A percentile compares a stretch with the other conserved stretches of the same genome.
These are phyloP conservation scores for Chirona hameri DNA, from an alignment of 2,888 invertebrate species.

Conservation along the genomic window DNA sequence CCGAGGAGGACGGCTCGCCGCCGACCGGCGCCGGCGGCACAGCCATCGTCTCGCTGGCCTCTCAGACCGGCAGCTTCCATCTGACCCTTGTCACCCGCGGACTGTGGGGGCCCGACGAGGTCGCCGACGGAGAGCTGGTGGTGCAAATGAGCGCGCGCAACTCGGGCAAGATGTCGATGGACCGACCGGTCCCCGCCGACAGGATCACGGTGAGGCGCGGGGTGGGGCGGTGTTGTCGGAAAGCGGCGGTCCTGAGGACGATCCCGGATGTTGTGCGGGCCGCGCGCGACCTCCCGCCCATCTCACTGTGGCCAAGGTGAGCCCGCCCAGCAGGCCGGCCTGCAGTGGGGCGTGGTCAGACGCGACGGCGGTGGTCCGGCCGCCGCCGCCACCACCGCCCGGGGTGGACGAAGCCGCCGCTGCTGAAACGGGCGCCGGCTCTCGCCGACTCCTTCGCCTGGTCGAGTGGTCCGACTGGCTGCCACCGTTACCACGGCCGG, in stretches of 20 bases:
- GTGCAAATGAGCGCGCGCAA: slow-evolving; percentile 6
- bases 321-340: no score
- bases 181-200: background rate
- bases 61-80: slow-evolving; percentile 40
- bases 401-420: no score
- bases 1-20: background rate
- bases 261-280: no score
- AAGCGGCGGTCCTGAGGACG: no score
- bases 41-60: slow-evolving; percentile 69
- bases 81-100: slow-evolving; percentile 42
- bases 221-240: no score
- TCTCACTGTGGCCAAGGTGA: no score
- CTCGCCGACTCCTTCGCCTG: no score
- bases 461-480: no score
- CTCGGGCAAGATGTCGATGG: background rate
- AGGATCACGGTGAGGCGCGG: background rate
- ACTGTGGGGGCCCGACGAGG: slow-evolving; percentile 40
- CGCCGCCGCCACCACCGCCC: background rate
- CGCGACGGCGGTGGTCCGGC: background rate
- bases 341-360: no score
- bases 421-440: no score
- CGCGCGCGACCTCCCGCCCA: no score
- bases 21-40: slow-evolving; percentile 62
- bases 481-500: background rate
- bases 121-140: background rate